These are phyloP conservation scores for Gambusia yucatana DNA, from an alignment of 2,797 vertebrate genomes.

Conservation along the genomic window DNA sequence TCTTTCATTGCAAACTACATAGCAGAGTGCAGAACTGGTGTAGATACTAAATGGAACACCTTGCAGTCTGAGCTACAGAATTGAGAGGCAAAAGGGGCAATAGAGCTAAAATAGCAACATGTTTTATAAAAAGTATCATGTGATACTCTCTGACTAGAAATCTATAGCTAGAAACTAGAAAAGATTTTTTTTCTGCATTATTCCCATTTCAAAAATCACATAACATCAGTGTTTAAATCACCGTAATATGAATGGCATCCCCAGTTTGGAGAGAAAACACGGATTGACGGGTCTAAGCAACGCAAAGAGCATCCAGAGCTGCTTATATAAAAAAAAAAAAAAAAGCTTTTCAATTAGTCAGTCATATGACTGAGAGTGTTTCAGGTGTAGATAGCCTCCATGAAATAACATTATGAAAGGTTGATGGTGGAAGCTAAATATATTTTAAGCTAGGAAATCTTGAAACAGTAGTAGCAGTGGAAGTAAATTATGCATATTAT, in stretches of 20 bases:
- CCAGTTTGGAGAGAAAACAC: neutral
- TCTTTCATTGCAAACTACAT: neutral
- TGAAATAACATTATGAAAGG: neutral
- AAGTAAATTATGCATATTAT: neutral
- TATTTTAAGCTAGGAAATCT: neutral
- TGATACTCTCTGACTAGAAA: neutral
- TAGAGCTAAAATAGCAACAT: neutral
- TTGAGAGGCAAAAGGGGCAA: neutral
- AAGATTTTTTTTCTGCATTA: neutral
- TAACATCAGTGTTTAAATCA: neutral
- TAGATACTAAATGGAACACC: neutral
- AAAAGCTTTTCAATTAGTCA: neutral
- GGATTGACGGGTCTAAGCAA: neutral
- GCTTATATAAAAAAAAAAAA: neutral
- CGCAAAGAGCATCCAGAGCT: neutral
- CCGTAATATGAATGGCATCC: neutral
- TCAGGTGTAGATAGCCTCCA: neutral
- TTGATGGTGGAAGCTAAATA: neutral
- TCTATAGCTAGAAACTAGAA: neutral
- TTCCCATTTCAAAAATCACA: neutral
- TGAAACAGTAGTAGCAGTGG: neutral
- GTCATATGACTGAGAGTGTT: neutral
- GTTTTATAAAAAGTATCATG: neutral
- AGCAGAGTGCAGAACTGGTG: neutral
- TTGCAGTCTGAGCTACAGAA: neutral